These are phyloP conservation scores for Isurus oxyrinchus DNA, from an alignment of 2,113 vertebrate species.

Conservation along the genomic window DNA sequence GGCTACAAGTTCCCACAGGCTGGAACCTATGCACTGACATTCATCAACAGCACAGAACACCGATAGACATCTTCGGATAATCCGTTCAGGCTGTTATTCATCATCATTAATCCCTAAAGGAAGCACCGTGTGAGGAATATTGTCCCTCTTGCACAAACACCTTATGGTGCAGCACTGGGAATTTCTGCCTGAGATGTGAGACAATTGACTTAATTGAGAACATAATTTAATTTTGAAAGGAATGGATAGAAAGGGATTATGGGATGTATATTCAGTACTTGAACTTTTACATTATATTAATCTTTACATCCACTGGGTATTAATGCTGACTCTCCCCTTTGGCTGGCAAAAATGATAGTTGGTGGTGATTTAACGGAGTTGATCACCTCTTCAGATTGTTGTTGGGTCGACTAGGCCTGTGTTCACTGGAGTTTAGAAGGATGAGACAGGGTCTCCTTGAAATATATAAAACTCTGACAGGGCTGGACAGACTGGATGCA, in stretches of 20 bases:
- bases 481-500: no score
- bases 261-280: neutral
- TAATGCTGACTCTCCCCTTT: neutral
- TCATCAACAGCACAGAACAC: neutral
- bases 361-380: neutral
- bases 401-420: no score
- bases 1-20: neutral
- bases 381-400: neutral
- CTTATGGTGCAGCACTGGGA: neutral
- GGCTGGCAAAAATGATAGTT: neutral
- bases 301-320: neutral
- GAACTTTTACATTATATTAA: neutral
- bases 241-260: neutral
- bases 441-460: no score
- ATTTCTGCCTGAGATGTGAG: neutral
- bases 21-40: neutral
- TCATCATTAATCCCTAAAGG: neutral
- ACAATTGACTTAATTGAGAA: neutral
- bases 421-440: no score
- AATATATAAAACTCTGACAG: no score
- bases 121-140: neutral
- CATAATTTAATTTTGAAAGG: neutral
- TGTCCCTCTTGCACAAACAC: neutral
- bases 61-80: neutral
- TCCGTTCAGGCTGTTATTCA: neutral